Base-by-base conservation (phyloP, 30 jellyfish, hydroid and myxozoan genomes). In the Catostylus mosaicus region DNA sequence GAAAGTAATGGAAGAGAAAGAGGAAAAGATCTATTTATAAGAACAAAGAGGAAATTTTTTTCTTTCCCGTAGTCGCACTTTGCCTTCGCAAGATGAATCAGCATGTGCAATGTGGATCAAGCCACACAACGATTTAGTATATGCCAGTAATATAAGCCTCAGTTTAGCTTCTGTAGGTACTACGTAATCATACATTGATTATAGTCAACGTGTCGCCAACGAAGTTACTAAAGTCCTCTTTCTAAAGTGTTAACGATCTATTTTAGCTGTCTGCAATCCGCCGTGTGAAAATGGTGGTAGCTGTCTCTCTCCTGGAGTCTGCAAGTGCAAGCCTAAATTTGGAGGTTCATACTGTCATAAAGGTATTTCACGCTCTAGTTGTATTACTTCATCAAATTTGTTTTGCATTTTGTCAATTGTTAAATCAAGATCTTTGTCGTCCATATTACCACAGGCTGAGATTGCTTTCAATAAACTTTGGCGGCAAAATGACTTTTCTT, bases 231-330 rank as follows among this genome's bases (percentile, higher is more conserved):
- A 7, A 5, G 14, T 5, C 14, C 14, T 40, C 54, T 40, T 7
- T 40, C 54, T 5, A 40, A 40, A 7, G 14, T 40, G 54, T 14
- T 5, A 5, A 5, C 19, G 8, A 3, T 62, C 31, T 65, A 1
- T 50, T 76, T 36, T 60, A 88, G 96, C 91, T 46, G 67, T 77
- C 14, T 88, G 96, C 63, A 60, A 61, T 43, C 89, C 89, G 10
- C 89, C 96, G 40, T 88, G 96, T 43, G 80, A 78, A 54, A 79
- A 88, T 54, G 92, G 96, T 18, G 96, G 96, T 10, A 51, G 56
- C 78, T 88, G 96, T 70, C 61, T 80, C 11, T 85, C 92, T 1
- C 92, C 92, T 0, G 89, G 89, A 19, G 85, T 52, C 9, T 88
- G 96, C 75, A 72, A 88, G 45, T 88, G 96, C 73, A 68, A 75